Conservation (phyloP, 1,140 invertebrate species). For the Meteorus sp. region DNA sequence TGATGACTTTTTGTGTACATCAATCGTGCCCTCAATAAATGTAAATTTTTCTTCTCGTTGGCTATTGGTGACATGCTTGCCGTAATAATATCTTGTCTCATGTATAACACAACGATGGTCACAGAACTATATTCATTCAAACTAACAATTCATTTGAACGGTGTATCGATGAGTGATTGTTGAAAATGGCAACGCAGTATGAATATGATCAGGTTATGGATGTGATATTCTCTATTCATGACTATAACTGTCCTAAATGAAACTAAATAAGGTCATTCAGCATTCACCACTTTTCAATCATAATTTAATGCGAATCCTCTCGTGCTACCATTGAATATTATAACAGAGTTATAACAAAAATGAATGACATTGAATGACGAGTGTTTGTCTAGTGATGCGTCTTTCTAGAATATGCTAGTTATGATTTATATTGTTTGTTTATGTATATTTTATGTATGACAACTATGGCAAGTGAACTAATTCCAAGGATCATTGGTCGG, state of each 20-base stretch:
- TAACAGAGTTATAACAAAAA: neutral
- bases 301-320: conserved; percentile 33
- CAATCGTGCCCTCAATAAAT: no score
- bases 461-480: no score
- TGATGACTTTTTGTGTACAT: no score
- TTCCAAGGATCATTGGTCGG: no score
- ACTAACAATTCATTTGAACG: conserved; percentile 28
- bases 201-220: conserved; percentile 18
- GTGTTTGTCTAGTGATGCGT: no score
- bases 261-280: conserved; percentile 46
- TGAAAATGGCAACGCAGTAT: neutral
- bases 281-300: conserved; percentile 53
- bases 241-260: conserved; percentile 39
- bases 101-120: conserved; percentile 1
- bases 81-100: neutral
- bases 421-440: no score
- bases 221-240: conserved; percentile 32
- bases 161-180: neutral
- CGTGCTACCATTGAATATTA: conserved; percentile 16
- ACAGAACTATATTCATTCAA: conserved; percentile 23
- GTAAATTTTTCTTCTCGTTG: neutral
- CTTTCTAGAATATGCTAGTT: no score
- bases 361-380: conserved; percentile 26
- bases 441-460: no score
- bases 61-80: neutral